Evolutionary conservation across 2,113 vertebrate species (phyloP).

Genomic region (Oxyura jamaicensis): DNA sequence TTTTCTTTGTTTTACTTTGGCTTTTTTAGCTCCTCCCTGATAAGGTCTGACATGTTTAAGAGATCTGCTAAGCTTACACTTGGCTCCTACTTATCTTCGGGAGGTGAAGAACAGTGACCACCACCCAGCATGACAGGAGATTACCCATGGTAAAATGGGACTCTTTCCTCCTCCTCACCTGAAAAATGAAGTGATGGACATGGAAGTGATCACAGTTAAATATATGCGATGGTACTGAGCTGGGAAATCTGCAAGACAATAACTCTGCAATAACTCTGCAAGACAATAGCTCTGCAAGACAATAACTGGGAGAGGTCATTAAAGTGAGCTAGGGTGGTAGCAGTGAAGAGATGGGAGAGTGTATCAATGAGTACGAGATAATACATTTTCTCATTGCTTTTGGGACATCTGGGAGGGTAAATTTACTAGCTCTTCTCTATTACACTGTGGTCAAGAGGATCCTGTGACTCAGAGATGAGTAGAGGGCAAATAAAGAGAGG

Average conservation of each 20-base stretch:
- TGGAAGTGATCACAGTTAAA: not conserved
- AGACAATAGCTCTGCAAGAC: not conserved
- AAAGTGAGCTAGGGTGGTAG: not conserved
- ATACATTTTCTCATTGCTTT: fast-evolving
- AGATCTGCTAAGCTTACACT: not conserved
- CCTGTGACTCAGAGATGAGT: not conserved
- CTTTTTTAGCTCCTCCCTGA: not conserved
- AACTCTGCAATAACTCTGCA: no score
- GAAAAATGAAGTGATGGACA: not conserved
- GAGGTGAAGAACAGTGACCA: not conserved
- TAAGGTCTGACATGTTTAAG: not conserved
- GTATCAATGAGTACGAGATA: no score
- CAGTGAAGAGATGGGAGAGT: not conserved
- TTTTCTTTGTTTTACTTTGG: not conserved
- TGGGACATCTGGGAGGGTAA: not conserved
- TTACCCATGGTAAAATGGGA: not conserved
- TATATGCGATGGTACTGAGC: not conserved
- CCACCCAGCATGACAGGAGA: not conserved
- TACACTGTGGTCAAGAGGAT: not conserved
- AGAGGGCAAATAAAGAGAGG: not conserved
- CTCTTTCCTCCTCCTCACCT: not conserved
- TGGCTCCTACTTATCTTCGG: fast-evolving
- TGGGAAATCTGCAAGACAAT: not conserved
- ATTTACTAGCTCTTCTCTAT: not conserved
- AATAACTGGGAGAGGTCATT: not conserved